Conservation (phyloP, 2,888 invertebrate species). For the Leptinotarsa tumamoca region DNA sequence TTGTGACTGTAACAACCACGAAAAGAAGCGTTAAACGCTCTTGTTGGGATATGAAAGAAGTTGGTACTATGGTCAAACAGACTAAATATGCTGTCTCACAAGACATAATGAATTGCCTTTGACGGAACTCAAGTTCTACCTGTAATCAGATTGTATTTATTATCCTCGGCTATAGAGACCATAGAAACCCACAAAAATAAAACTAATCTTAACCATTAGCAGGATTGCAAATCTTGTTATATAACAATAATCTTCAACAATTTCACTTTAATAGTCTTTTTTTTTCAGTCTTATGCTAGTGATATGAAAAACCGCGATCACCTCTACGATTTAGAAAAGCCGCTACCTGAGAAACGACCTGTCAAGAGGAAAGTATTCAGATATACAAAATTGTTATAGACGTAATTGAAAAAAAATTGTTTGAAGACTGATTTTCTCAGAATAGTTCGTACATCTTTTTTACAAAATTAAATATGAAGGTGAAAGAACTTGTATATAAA, state of each 20-base stretch:
- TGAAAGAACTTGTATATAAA: slow-evolving; percentile 29
- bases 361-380: slow-evolving; percentile 56
- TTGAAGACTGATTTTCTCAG: slow-evolving; percentile 51
- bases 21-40: too few relatives aligned
- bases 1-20: too few relatives aligned
- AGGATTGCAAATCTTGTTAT: too few relatives aligned
- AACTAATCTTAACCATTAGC: too few relatives aligned
- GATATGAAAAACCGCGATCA: slow-evolving; percentile 69
- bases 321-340: slow-evolving; percentile 66
- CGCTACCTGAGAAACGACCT: slow-evolving; percentile 57
- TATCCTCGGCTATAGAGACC: neutral
- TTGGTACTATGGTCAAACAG: too few relatives aligned
- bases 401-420: slow-evolving; percentile 40
- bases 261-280: slow-evolving; percentile 37
- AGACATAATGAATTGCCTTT: slow-evolving; percentile 15
- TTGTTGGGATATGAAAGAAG: too few relatives aligned
- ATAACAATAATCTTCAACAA: too few relatives aligned
- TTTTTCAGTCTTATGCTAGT: slow-evolving; percentile 68
- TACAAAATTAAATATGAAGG: slow-evolving; percentile 34
- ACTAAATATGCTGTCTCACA: too few relatives aligned
- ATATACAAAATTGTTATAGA: slow-evolving; percentile 38
- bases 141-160: neutral
- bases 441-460: slow-evolving; percentile 36
- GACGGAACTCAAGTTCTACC: slow-evolving; percentile 5
- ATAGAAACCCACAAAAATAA: neutral